phyloP scores from a whole-genome alignment of 2,113 vertebrate species.

The Phalacrocorax pelagicus region DNA sequence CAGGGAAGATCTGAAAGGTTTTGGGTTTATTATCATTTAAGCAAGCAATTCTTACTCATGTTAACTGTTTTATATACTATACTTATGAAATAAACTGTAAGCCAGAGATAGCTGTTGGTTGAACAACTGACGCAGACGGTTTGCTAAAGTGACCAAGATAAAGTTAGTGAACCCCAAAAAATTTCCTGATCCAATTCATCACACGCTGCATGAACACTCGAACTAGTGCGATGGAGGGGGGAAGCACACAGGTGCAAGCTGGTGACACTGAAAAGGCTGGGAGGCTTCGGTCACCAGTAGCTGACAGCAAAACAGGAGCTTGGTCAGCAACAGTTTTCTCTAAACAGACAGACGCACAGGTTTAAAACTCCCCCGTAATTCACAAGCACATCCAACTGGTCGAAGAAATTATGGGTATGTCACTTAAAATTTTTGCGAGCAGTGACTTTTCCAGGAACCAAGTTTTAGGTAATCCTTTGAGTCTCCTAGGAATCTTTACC shows the following conservation, averaged over 20 bases:
- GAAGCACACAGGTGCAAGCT: not conserved
- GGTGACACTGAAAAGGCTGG: not conserved
- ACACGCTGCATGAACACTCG: not conserved
- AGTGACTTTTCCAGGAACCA: not conserved
- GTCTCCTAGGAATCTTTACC: constrained; percentile 70
- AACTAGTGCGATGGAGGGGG: not conserved
- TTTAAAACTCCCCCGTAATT: not conserved
- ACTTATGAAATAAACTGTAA: not conserved
- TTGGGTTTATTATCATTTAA: not conserved
- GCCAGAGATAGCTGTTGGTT: not conserved
- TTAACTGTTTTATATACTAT: not conserved
- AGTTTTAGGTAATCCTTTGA: not conserved
- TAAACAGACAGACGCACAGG: not conserved
- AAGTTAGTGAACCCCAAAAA: not conserved
- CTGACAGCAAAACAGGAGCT: not conserved
- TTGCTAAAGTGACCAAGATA: not conserved
- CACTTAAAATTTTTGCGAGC: not conserved
- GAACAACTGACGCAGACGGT: not conserved
- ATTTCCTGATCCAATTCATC: not conserved
- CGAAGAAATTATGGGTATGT: not conserved
- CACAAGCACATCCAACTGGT: not conserved
- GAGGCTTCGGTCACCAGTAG: not conserved
- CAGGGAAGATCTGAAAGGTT: not conserved
- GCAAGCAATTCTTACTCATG: not conserved
- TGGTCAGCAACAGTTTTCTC: not conserved